Evolutionary conservation across 2,113 vertebrate species (phyloP).

Genomic region (Ifrita kowaldi): DNA sequence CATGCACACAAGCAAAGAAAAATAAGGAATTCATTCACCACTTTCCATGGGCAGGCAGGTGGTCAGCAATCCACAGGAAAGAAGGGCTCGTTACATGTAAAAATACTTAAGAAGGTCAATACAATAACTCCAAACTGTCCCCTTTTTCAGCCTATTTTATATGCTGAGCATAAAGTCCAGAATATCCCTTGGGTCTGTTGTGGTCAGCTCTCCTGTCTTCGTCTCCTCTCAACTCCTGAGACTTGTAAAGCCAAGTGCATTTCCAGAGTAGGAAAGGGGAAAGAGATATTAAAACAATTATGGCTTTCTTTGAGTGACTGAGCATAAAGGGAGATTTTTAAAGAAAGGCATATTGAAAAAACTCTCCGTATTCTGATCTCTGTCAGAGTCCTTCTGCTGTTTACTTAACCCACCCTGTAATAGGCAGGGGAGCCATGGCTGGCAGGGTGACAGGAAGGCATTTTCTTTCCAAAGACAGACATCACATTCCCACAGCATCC

Average conservation of each 20-base stretch:
- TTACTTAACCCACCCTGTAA: background rate
- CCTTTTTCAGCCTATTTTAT: background rate
- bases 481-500: background rate
- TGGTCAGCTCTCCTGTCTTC: background rate
- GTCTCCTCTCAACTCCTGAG: background rate
- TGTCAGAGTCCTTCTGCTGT: conserved; percentile 10
- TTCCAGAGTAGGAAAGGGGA: background rate
- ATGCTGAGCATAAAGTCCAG: background rate
- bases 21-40: background rate
- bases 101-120: background rate
- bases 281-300: conserved; percentile 51
- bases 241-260: background rate
- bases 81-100: background rate
- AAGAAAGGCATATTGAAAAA: conserved; percentile 32
- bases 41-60: background rate
- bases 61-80: background rate
- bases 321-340: conserved; percentile 41
- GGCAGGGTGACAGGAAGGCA: fast-evolving
- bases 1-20: background rate
- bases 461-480: background rate
- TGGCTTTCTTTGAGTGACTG: conserved; percentile 41
- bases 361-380: background rate
- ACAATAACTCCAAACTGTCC: background rate
- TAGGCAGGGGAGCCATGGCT: background rate
- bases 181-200: background rate